These are phyloP conservation scores for Agrotis exclamationis DNA, from an alignment of 2,888 invertebrate genomes.

Conservation along the genomic window DNA sequence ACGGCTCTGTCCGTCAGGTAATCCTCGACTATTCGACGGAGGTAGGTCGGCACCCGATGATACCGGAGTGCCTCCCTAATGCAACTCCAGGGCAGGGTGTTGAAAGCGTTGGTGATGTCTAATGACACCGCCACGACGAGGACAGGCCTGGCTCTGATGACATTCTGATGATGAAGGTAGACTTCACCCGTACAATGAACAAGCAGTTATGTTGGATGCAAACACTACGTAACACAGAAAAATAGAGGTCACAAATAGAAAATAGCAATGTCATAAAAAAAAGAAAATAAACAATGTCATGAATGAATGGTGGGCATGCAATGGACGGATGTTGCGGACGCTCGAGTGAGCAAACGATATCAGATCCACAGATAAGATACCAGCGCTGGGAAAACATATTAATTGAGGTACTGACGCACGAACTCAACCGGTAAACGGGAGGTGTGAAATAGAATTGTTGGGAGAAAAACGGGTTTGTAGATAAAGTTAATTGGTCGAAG, in stretches of 20 bases:
- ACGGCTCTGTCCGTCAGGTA: too few relatives aligned
- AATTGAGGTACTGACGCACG: constrained; percentile 58
- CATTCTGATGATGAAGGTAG: too few relatives aligned
- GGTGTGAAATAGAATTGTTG: constrained; percentile 22
- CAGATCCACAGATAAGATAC: constrained; percentile 79
- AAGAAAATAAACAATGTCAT: constrained; percentile 53
- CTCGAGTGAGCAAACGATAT: constrained; percentile 78
- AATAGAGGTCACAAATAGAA: constrained; percentile 61
- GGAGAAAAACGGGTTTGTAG: constrained; percentile 2
- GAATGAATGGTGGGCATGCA: constrained; percentile 61
- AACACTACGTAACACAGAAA: too few relatives aligned
- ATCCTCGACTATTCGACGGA: too few relatives aligned
- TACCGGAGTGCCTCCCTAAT: too few relatives aligned
- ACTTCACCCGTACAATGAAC: too few relatives aligned
- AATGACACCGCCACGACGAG: too few relatives aligned
- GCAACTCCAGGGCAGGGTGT: too few relatives aligned
- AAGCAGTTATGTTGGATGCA: too few relatives aligned
- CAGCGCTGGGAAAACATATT: constrained; percentile 73
- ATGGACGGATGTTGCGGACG: constrained; percentile 77
- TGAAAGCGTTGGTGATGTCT: too few relatives aligned
- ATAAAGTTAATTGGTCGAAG: background rate
- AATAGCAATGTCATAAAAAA: constrained; percentile 62
- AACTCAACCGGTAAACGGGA: constrained; percentile 52
- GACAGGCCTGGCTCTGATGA: too few relatives aligned
- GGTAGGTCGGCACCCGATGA: too few relatives aligned